These are phyloP conservation scores for Nomada lathburiana DNA, from an alignment of 2,888 invertebrate genomes.

Conservation along the genomic window DNA sequence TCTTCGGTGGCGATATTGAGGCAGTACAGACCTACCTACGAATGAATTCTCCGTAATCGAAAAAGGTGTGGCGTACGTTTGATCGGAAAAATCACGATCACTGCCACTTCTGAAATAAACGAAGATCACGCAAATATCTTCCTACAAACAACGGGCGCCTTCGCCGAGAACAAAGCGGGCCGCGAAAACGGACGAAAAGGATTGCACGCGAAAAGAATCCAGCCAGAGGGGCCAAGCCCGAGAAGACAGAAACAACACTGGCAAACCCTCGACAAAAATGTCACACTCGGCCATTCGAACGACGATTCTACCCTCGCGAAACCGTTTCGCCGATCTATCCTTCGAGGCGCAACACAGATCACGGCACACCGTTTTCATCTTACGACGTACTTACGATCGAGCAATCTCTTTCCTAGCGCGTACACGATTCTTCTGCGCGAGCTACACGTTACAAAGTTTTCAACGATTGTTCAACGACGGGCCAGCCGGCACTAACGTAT, in stretches of 20 bases:
- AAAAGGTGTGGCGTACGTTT: background rate
- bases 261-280: background rate
- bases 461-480: constrained; percentile 57
- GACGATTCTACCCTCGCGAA: background rate
- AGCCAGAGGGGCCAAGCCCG: background rate
- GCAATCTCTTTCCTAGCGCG: background rate
- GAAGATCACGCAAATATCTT: background rate
- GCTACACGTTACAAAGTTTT: constrained; percentile 33
- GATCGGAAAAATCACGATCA: background rate
- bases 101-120: background rate
- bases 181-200: background rate
- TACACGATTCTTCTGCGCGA: background rate
- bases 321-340: background rate
- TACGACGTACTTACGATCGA: constrained; percentile 1
- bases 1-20: background rate
- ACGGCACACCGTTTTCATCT: background rate
- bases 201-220: background rate
- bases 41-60: too few relatives aligned
- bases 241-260: background rate
- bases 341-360: background rate
- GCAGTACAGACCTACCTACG: too few relatives aligned
- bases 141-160: background rate
- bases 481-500: constrained; percentile 74
- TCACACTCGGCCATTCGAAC: background rate
- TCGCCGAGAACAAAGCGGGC: background rate